Conservation (phyloP, 2,888 invertebrate species). For the Octodonta nipae region DNA sequence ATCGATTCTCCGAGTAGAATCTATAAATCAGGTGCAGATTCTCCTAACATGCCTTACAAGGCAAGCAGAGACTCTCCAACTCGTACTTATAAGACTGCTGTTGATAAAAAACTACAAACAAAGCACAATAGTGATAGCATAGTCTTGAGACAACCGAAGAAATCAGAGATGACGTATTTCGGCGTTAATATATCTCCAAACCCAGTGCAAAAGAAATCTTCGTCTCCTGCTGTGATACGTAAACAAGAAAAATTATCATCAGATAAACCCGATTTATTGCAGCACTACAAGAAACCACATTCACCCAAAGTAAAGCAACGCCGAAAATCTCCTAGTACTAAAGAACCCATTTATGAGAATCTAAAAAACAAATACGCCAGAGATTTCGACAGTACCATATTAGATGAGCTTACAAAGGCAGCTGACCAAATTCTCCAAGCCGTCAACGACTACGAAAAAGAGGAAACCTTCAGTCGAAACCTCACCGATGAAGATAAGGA, state of each 20-base stretch:
- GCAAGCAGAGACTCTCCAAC: no score
- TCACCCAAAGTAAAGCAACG: conserved; percentile 8
- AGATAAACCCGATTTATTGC: conserved; percentile 29
- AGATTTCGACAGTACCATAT: conserved; percentile 34
- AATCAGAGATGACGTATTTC: conserved; percentile 34
- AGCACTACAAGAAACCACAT: conserved; percentile 18
- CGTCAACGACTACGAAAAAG: conserved; percentile 41
- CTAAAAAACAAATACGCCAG: conserved; percentile 17
- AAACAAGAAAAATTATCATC: conserved; percentile 19
- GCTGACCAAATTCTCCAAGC: conserved; percentile 47
- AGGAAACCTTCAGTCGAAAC: conserved; percentile 28
- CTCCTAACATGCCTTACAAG: no score
- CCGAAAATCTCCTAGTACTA: conserved; percentile 12
- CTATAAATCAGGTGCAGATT: no score
- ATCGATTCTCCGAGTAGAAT: no score
- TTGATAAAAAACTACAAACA: conserved; percentile 12
- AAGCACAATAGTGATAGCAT: conserved; percentile 18
- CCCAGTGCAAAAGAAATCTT: conserved; percentile 14
- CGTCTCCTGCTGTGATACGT: conserved; percentile 20
- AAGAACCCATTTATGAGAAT: conserved; percentile 31
- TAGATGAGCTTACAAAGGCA: conserved; percentile 44
- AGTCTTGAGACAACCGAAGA: conserved; percentile 31
- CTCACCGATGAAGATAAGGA: conserved; percentile 32
- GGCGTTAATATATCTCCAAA: conserved; percentile 28
- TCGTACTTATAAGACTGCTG: conserved; percentile 2